phyloP scores from a whole-genome alignment of 2,797 vertebrate species.

The Pteronotus mesoamericanus region DNA sequence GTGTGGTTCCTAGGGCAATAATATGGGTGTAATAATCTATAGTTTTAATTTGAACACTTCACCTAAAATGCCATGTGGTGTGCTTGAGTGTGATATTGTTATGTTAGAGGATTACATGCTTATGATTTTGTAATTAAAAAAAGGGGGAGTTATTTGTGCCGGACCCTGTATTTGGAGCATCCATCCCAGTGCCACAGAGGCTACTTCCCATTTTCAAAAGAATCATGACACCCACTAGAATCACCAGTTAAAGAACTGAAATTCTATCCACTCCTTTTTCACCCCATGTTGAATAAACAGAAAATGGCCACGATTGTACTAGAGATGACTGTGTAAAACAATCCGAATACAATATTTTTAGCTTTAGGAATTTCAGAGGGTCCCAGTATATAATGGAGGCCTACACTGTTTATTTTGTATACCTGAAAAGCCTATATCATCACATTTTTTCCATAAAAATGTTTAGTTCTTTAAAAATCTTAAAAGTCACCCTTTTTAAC shows the following conservation, averaged over 20 bases:
- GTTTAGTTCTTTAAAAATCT: not conserved
- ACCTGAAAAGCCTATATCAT: not conserved
- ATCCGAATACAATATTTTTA: slow-evolving; percentile 1
- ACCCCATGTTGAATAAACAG: slow-evolving; percentile 11
- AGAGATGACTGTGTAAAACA: not conserved
- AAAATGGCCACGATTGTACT: not conserved
- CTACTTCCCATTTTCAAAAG: slow-evolving; percentile 45
- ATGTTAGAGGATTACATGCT: no score
- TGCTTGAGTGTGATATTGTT: no score
- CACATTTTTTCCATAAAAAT: not conserved
- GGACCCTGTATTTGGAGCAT: not conserved
- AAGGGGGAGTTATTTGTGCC: no score
- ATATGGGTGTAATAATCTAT: no score
- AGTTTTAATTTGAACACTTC: no score
- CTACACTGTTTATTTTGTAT: not conserved
- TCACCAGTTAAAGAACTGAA: not conserved
- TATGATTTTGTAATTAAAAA: no score
- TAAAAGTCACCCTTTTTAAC: not conserved
- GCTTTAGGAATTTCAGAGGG: slow-evolving; percentile 12
- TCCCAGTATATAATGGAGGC: not conserved
- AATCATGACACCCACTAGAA: slow-evolving; percentile 60
- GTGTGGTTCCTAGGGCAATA: no score
- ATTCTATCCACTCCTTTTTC: not conserved
- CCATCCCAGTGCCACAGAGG: slow-evolving; percentile 48
- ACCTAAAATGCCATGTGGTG: no score